These are phyloP conservation scores for Drosophila vallismaia DNA, from an alignment of 2,888 invertebrate species.

Conservation along the genomic window DNA sequence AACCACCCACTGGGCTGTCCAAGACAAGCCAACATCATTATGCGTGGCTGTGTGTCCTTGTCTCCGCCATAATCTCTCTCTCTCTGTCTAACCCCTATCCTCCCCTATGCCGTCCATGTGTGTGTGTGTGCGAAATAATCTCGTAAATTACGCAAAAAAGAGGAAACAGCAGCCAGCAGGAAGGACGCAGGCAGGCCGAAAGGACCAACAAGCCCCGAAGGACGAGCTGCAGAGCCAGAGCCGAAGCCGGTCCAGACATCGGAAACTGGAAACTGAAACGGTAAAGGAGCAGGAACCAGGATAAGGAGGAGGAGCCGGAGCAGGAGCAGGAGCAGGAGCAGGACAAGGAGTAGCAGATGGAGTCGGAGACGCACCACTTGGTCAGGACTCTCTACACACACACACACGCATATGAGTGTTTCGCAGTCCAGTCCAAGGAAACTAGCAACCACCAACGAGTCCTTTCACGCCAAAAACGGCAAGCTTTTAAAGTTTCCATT, in stretches of 20 bases:
- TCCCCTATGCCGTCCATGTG: too few species aligned
- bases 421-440: conserved; percentile 14
- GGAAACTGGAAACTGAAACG: conserved; percentile 50
- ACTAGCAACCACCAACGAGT: conserved; percentile 56
- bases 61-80: conserved; percentile 1
- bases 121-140: conserved; percentile 77
- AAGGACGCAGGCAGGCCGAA: conserved; percentile 33
- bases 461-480: neutral
- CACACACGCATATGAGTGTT: conserved; percentile 25
- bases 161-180: conserved; percentile 64
- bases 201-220: conserved; percentile 26
- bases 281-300: neutral
- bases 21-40: conserved; percentile 80
- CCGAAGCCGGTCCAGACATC: conserved; percentile 26
- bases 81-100: conserved; percentile 21
- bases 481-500: neutral
- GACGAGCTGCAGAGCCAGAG: conserved; percentile 13
- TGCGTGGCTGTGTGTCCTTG: conserved; percentile 72
- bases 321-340: neutral
- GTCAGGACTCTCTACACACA: conserved; percentile 23
- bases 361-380: conserved; percentile 59
- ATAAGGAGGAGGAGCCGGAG: neutral
- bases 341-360: conserved; percentile 7
- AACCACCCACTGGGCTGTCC: conserved; percentile 53
- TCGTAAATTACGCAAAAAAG: conserved; percentile 79